A percentile compares a stretch with the other conserved stretches of the same genome.
These are phyloP conservation scores for Callorhinus ursinus DNA, from an alignment of 2,113 vertebrate species.

Conservation along the genomic window DNA sequence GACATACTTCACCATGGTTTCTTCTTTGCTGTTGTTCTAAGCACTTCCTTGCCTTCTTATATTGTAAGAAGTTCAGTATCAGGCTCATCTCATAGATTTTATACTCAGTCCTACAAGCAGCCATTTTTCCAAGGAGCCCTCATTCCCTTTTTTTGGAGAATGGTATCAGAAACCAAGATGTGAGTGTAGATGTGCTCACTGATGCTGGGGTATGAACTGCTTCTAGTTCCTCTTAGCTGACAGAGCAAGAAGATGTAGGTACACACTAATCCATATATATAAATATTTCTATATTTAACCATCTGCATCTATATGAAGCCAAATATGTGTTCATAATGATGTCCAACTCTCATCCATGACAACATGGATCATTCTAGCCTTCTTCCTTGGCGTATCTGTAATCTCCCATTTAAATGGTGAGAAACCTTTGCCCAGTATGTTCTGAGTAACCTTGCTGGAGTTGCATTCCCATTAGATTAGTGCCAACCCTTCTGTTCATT, in stretches of 20 bases:
- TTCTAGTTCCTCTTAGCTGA: not conserved
- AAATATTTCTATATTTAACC: not conserved
- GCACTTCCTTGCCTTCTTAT: not conserved
- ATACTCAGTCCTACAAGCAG: not conserved
- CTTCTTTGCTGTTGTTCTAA: not conserved
- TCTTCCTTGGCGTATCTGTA: not conserved
- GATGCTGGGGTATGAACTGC: not conserved
- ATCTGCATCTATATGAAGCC: not conserved
- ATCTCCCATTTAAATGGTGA: not conserved
- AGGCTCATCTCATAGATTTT: not conserved
- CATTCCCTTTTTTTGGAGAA: not conserved
- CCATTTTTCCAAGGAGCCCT: not conserved
- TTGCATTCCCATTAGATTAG: not conserved
- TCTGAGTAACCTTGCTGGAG: not conserved
- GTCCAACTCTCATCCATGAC: not conserved
- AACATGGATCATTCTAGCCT: accelerated
- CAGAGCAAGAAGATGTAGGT: accelerated
- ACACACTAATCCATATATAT: accelerated
- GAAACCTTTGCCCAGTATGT: not conserved
- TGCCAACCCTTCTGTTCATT: slow-evolving; percentile 44
- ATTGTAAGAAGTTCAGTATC: not conserved
- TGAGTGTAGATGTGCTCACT: not conserved
- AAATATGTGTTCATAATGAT: not conserved
- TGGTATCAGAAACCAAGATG: not conserved
- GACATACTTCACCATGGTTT: accelerated